A percentile compares a stretch with the other conserved stretches of the same genome.
phyloP scores from a whole-genome alignment of 2,113 vertebrate genomes.

The Diadophis punctatus region DNA sequence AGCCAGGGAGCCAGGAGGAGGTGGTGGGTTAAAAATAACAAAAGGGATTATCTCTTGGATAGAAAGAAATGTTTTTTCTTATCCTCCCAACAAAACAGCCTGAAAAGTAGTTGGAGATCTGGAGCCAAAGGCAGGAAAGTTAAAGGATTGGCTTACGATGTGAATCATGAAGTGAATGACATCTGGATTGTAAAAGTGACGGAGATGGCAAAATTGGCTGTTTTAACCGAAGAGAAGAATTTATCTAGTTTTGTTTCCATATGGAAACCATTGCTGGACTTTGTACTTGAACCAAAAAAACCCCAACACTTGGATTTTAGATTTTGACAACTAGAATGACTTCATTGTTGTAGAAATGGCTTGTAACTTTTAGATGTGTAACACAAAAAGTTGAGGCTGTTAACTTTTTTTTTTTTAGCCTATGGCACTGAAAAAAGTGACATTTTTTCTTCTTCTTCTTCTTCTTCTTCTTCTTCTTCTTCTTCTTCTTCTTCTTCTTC shows the following conservation, averaged over 20 bases:
- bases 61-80: slow-evolving; percentile 5
- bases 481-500: too few species aligned
- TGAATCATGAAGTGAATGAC: not conserved
- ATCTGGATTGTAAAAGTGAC: not conserved
- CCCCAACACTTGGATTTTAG: not conserved
- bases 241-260: not conserved
- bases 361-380: not conserved
- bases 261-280: not conserved
- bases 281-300: not conserved
- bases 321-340: not conserved
- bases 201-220: not conserved
- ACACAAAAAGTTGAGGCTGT: not conserved
- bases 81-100: not conserved
- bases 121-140: not conserved
- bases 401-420: not conserved
- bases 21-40: slow-evolving; percentile 33
- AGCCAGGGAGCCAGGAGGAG: slow-evolving; percentile 6
- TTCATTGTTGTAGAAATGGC: not conserved
- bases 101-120: not conserved
- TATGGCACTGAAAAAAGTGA: not conserved
- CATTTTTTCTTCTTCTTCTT: too few species aligned
- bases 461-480: too few species aligned
- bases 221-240: not conserved
- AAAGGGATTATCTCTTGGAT: slow-evolving; percentile 23
- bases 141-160: not conserved